Base-by-base conservation (phyloP, 1,140 invertebrate species). In the Diplogasteroides magnus region DNA sequence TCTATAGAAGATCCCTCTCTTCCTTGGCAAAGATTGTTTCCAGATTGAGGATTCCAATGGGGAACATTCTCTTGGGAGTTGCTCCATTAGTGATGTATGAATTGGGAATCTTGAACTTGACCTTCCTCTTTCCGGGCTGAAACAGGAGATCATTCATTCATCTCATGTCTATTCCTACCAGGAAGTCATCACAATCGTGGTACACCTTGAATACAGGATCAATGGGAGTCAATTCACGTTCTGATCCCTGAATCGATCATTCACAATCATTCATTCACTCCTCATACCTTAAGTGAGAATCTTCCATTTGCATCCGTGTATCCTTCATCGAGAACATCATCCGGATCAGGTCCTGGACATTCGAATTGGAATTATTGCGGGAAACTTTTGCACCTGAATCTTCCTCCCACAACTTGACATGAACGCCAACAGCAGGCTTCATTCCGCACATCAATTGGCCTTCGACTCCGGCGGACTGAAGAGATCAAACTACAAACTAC, bases 151-250 rank as follows among this genome's bases (percentile, higher is more conserved):
- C 19, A 68, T 13, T 31, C 3, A 64, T 15, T n/a, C 31, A 70
- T n/a, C 28, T 3, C 15, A 31, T 23, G 29, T 11, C 2, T 13
- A 61, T 72, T 48, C 69, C 55, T 73, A 31, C 37, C 37, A 48
- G 19, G 37, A 48, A 48, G 48, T 73, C 71, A 57, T 73, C 71
- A 57, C 71, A 73, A 1, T 75, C 74, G 61, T 75, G 74, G 60
- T 75, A 75, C 2, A 75, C 65, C 63, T 75, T 75, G 64, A 75
- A 71, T 32, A 74, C 64, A 0, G 74, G 74, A 48, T 75, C 74
- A 28, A 75, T 75, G 23, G 61, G 55, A 27, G 72, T 74, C 37
- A 68, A 28, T 61, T 76, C 74, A 31, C 48, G 32, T 19, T 73
- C 71, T 32, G 58, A 58, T 63, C 70, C 70, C 2, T 48, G 37